Conservation (phyloP, 2,113 vertebrate genomes). For the Rhadina sibilatrix region DNA sequence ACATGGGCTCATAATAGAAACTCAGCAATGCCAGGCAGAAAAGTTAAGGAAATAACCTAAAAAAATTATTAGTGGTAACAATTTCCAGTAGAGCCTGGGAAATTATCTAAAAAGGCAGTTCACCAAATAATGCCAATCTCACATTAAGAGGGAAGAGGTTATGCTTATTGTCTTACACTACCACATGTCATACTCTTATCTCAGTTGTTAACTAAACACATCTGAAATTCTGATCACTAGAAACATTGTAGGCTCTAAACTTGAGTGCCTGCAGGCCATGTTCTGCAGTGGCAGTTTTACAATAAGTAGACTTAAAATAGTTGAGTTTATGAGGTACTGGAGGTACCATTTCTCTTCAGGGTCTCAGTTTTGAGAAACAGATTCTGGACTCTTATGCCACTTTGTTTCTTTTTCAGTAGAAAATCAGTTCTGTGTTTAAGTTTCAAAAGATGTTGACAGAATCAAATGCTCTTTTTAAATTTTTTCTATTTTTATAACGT, state of each 20-base stretch:
- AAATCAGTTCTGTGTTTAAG: neutral
- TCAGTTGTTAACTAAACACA: neutral
- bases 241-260: neutral
- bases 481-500: neutral
- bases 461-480: neutral
- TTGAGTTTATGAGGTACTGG: neutral
- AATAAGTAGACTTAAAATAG: neutral
- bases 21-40: neutral
- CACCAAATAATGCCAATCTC: neutral
- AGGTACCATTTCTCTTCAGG: neutral
- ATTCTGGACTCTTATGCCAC: neutral
- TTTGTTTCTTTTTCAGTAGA: neutral
- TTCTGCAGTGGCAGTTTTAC: conserved; percentile 8
- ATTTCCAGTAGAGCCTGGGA: neutral
- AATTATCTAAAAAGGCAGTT: neutral
- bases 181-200: neutral
- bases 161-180: neutral
- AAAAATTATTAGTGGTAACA: neutral
- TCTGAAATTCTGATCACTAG: neutral
- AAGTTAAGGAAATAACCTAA: neutral
- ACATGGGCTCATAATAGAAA: neutral
- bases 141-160: neutral
- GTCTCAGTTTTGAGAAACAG: neutral
- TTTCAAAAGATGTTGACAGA: neutral
- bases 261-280: neutral